Evolutionary conservation across 2,113 vertebrate genomes (phyloP), one percentile per base, ranked within the genome.

Genomic region (Pardalotus punctatus): DNA sequence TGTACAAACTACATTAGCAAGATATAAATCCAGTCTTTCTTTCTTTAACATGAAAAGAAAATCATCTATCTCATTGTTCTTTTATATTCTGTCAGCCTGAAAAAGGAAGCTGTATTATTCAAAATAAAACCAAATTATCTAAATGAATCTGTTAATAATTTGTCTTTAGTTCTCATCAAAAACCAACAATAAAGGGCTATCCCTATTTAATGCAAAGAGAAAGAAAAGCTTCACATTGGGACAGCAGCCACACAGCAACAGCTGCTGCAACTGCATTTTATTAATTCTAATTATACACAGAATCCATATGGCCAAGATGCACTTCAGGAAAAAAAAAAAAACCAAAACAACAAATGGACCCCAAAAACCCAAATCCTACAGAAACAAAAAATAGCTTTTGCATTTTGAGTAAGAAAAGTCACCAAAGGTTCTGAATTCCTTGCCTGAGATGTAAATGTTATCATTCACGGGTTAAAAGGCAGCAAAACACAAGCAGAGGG

Each of bases 121-220:
- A 61, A 91, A 95, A 89, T 38, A 80, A 88, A 95, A 72, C 16
- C 84, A 85, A 94, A 94, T 96, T 97, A 96, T 93, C 85, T 92
- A 93, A 97, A 94, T 50, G 21, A 69, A 88, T 90, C 50, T 90
- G 36, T 84, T 64, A 81, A 90, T 77, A 80, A 93, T 81, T 96
- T 42, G 9, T 81, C 93, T 81, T 73, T 62, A 70, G 27, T 47
- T 80, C 53, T 84, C 69, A 81, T 80, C 81, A 86, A 54, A 91
- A 84, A 91, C 31, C 54, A 91, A 25, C 57, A 89, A 90, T 61
- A 93, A 95, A 73, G 29, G 79, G 54, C 33, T 74, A 91, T 20
- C 57, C 61, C 71, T 88, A 42, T 50, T 74, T 86, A 88, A 90
- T 62, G 42, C 60, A 85, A 86, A 83, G 88, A 90, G 53, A 92